These are phyloP conservation scores for Acanthosoma haemorrhoidale DNA, from an alignment of 2,888 invertebrate genomes.

Conservation along the genomic window DNA sequence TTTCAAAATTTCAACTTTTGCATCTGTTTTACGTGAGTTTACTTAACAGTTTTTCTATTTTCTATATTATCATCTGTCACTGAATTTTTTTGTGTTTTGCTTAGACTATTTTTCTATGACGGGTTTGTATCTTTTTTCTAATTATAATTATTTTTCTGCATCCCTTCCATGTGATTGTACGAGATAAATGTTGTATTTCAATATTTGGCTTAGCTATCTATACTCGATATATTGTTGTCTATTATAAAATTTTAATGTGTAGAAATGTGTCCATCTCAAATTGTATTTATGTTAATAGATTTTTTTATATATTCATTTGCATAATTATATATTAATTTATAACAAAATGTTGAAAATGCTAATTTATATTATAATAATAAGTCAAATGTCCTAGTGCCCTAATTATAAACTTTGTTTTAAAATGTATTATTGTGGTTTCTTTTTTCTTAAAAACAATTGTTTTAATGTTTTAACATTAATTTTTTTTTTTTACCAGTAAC, in stretches of 20 bases:
- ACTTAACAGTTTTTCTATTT: not conserved
- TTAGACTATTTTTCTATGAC: not conserved
- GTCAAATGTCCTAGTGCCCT: constrained; percentile 5
- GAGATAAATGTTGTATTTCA: not conserved
- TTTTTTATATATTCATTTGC: too few relatives aligned
- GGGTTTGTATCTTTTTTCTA: not conserved
- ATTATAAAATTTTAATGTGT: not conserved
- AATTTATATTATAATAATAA: not conserved
- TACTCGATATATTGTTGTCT: not conserved
- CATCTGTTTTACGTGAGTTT: not conserved
- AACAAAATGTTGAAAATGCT: not conserved
- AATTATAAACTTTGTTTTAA: not conserved
- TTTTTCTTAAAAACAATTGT: not conserved
- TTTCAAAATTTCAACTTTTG: not conserved
- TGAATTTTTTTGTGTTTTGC: not conserved
- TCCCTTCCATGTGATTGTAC: too few relatives aligned
- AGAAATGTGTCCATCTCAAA: not conserved
- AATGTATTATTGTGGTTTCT: not conserved
- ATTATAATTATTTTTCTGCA: not conserved
- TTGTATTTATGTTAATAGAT: too few relatives aligned
- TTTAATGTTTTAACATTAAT: not conserved
- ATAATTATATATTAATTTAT: not conserved
- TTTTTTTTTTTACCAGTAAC: not conserved
- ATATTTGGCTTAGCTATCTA: not conserved
- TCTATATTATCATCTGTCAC: not conserved